phyloP scores from a whole-genome alignment of 2,797 vertebrate genomes.

The Oophaga sylvatica region DNA sequence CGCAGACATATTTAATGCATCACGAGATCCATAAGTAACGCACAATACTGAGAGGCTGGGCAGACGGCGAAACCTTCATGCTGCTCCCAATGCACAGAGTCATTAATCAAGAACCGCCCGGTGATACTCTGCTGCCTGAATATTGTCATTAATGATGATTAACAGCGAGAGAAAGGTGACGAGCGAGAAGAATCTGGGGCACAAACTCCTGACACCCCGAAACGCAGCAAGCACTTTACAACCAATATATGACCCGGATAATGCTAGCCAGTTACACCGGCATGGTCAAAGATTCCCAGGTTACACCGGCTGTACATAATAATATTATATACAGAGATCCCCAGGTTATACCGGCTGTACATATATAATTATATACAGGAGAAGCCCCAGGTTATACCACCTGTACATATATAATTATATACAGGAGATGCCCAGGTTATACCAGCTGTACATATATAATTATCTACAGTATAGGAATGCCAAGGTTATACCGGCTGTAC shows the following conservation, averaged over 20 bases:
- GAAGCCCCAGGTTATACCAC: not conserved
- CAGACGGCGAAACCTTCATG: not conserved
- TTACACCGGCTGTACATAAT: not conserved
- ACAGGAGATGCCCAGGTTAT: not conserved
- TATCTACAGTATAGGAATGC: not conserved
- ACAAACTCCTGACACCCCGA: not conserved
- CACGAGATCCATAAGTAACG: not conserved
- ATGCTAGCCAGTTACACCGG: not conserved
- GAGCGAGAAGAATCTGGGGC: not conserved
- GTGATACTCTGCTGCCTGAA: not conserved
- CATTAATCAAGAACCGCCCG: slow-evolving; percentile 12
- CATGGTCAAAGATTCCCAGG: not conserved
- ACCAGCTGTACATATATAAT: not conserved
- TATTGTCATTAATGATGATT: slow-evolving; percentile 16
- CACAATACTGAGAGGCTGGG: not conserved
- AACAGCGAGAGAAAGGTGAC: not conserved
- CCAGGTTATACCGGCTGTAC: not conserved
- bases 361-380: not conserved
- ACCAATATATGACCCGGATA: not conserved
- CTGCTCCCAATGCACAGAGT: not conserved
- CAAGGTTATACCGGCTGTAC: not conserved
- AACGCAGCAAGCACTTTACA: not conserved
- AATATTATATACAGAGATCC: not conserved
- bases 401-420: not conserved
- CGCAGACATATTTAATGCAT: not conserved